Evolutionary conservation across 2,797 vertebrate genomes (phyloP).

Genomic region (Intellagama lesueurii): DNA sequence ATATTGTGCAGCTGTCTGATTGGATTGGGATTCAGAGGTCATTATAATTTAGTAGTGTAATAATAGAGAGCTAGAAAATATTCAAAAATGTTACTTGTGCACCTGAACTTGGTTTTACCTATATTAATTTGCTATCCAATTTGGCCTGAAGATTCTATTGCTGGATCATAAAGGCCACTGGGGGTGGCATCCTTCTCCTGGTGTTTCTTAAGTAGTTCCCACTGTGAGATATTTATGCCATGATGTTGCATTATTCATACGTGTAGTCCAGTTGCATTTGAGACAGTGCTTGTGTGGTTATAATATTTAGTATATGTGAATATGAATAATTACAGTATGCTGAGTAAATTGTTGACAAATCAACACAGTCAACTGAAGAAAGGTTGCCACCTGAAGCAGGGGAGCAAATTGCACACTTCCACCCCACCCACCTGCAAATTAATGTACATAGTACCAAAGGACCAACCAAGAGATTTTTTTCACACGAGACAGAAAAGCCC

Average conservation of each 20-base stretch:
- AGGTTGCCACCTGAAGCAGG: neutral
- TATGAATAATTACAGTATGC: neutral
- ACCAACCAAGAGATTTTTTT: neutral
- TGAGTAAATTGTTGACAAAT: neutral
- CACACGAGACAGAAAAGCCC: neutral
- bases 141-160: neutral
- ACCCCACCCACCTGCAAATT: neutral
- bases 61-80: neutral
- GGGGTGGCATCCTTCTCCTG: neutral
- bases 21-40: conserved; percentile 27
- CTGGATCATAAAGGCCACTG: neutral
- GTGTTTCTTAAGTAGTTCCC: neutral
- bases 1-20: neutral
- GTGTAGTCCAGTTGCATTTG: neutral
- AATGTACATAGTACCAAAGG: no score
- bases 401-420: neutral
- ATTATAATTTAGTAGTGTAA: conserved; percentile 11
- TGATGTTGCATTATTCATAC: neutral
- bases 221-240: neutral
- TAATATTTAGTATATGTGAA: neutral
- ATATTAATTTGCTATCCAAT: neutral
- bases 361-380: neutral
- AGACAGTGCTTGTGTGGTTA: neutral
- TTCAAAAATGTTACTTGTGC: neutral
- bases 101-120: conserved; percentile 8